Percentiles rank a stretch among this genome's conserved stretches.
These are phyloP conservation scores for Pardosa pseudoannulata DNA, from an alignment of 2,888 invertebrate genomes.

Conservation along the genomic window DNA sequence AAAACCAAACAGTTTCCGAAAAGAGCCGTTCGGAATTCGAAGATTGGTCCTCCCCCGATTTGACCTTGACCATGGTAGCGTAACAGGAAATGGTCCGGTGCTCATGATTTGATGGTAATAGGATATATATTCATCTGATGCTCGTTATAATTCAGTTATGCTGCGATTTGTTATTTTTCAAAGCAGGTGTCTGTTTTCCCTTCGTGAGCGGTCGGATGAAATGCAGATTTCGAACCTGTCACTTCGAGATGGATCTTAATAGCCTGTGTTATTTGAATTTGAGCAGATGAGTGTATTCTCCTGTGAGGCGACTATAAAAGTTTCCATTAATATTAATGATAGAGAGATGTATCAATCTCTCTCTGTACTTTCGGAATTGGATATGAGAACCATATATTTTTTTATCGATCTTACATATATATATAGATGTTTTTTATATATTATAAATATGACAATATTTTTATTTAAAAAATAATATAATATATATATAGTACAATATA, in stretches of 20 bases:
- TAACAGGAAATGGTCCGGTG: not conserved
- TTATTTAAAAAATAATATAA: too few relatives aligned
- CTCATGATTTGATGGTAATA: slow-evolving; percentile 9
- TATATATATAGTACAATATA: too few relatives aligned
- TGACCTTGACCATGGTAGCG: slow-evolving; percentile 7
- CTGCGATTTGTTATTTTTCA: slow-evolving; percentile 3
- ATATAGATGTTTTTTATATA: too few relatives aligned
- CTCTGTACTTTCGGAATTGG: too few relatives aligned
- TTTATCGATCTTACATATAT: too few relatives aligned
- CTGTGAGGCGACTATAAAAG: too few relatives aligned
- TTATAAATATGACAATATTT: too few relatives aligned
- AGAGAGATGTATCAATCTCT: too few relatives aligned
- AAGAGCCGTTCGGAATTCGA: slow-evolving; percentile 26
- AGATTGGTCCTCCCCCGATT: not conserved
- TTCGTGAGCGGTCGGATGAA: not conserved
- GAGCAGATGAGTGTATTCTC: too few relatives aligned
- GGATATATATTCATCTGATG: slow-evolving; percentile 13
- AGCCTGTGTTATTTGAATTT: too few relatives aligned
- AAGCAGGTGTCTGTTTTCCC: slow-evolving; percentile 19
- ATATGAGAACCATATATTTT: too few relatives aligned
- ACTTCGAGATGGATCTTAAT: not conserved
- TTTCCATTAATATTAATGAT: too few relatives aligned
- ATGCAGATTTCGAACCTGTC: not conserved
- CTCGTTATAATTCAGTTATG: slow-evolving; percentile 34
- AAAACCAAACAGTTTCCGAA: slow-evolving; percentile 53